Base-by-base conservation (phyloP, 2,797 vertebrate genomes). In the Sebastes itinus region DNA sequence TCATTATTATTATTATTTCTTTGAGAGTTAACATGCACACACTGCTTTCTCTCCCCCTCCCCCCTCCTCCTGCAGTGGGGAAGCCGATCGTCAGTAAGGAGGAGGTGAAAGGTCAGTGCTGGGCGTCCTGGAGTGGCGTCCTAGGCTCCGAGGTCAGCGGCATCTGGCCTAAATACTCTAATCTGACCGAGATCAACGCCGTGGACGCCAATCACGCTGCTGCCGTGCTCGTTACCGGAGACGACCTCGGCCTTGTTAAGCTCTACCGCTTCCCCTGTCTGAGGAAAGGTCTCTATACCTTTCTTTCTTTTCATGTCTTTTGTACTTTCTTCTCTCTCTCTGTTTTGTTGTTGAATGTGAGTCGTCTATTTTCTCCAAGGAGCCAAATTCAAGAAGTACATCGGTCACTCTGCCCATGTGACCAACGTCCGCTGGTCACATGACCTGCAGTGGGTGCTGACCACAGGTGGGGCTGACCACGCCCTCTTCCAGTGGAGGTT, bases 401-500 rank as follows among this genome's bases (percentile, higher is more conserved):
- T 97, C 59, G 98, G 98, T 12, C 98, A 99, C 85, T 99, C 98
- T 9, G 98, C 98, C 52, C 98, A 99, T 10, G 98, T 99, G 89
- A 99, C 98, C 16, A 98, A 98, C 1, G 97, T 98, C 18, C 97
- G 94, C 65, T 99, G 98, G 98, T 99, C 98, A 75, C 96, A 97
- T 66, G 98, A 99, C 89, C 96, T 96, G 81, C 98, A 98, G 90
- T 99, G 97, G 97, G 96, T 97, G 52, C 80, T 99, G 81, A 99
- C 97, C 92, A 99, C 97, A 0, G 98, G 98, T 2, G 98, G 98
- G 25, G 98, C 98, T 0, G 98, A 99, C 92, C 98, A 99, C 85
- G 97, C 98, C 0, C 95, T 99, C 67, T 99, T 99, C 91, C 98
- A 99, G 94, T 99, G 98, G 98, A 94, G 97, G 75, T 99, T 99